Base-by-base conservation (phyloP, 1,140 invertebrate genomes). In the Euura lappo region DNA sequence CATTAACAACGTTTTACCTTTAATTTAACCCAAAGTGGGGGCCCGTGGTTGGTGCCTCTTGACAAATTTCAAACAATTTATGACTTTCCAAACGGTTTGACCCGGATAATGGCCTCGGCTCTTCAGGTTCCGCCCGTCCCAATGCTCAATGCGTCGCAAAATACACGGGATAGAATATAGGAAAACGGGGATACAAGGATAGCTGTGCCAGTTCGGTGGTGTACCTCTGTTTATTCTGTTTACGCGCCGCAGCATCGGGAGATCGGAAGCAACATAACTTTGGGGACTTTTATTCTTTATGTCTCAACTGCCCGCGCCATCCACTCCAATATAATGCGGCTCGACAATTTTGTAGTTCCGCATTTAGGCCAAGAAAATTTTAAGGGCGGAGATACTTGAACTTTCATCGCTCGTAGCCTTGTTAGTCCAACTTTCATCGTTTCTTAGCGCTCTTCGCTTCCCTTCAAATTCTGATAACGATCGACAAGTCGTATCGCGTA, bases 1-100 rank as follows among this genome's bases (percentile, higher is more conserved):
- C 81, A 85, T 86, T 85, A 86, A 85, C 84, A 85, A 84, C 81
- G 76, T 85, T 85, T 85, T 83, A 85, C 84, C 83, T 86, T 86
- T 84, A 86, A 84, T 86, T 86, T 85, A 79, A 77, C 77, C 79
- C 72, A 83, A 81, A 81, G 81, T 78, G 80, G 81, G 72, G 77
- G 13, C 75, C 76, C 51, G 13, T n/a, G 51, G 51, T 6, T 60
- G 51, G 51, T 60, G 51, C 76, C 81, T 86, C 83, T 83, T 85
- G 85, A 87, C 84, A 87, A 87, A 87, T 87, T 86, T 84, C 75
- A 68, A 68, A 76, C 69, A 76, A 84, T 83, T 81, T 81, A 83
- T 75, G 67, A 78, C 51, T 75, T 44, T 72, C 70, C 72, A 51
- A 73, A 73, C 65, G 68, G 74, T 75, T 75, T 74, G 72, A 69